Percentiles rank a stretch among this genome's conserved stretches.
Conservation (phyloP, 2,888 invertebrate genomes). For the Cosmopolites sordidus region DNA sequence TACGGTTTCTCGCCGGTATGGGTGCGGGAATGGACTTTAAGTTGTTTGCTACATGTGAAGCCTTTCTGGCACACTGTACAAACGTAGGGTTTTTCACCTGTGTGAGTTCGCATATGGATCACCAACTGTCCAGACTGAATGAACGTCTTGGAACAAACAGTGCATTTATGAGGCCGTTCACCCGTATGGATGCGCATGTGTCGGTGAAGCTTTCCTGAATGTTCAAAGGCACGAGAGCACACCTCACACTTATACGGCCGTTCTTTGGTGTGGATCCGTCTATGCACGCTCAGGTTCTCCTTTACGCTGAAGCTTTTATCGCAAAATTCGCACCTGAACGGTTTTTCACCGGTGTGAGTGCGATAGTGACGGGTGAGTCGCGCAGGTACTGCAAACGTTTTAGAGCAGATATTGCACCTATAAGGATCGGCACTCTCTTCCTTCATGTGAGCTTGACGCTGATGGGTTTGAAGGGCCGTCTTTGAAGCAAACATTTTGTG, state of each 20-base stretch:
- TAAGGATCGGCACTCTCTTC: conserved; percentile 61
- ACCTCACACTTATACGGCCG: conserved; percentile 86
- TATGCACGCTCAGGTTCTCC: conserved; percentile 86
- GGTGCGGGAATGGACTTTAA: conserved; percentile 86
- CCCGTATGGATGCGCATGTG: conserved; percentile 90
- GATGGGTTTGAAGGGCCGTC: conserved; percentile 42
- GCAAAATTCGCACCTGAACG: conserved; percentile 83
- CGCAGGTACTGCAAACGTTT: conserved; percentile 87
- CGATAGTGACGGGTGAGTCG: conserved; percentile 80
- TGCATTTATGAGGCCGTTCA: conserved; percentile 84
- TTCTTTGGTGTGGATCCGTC: conserved; percentile 87
- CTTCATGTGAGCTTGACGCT: conserved; percentile 43
- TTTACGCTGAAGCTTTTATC: conserved; percentile 90
- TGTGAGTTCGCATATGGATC: conserved; percentile 86
- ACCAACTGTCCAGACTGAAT: conserved; percentile 89
- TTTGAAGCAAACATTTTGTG: conserved; percentile 45
- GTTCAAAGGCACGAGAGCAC: conserved; percentile 84
- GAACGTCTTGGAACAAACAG: conserved; percentile 83
- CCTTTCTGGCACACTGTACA: conserved; percentile 80
- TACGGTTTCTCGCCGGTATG: conserved; percentile 90
- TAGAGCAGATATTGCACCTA: conserved; percentile 80
- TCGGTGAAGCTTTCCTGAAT: conserved; percentile 83
- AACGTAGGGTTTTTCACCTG: conserved; percentile 79
- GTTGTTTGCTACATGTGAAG: conserved; percentile 87
- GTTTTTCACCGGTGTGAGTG: conserved; percentile 87